Evolutionary conservation across 2,113 vertebrate genomes (phyloP).

Genomic region (Muscicapa adusta): DNA sequence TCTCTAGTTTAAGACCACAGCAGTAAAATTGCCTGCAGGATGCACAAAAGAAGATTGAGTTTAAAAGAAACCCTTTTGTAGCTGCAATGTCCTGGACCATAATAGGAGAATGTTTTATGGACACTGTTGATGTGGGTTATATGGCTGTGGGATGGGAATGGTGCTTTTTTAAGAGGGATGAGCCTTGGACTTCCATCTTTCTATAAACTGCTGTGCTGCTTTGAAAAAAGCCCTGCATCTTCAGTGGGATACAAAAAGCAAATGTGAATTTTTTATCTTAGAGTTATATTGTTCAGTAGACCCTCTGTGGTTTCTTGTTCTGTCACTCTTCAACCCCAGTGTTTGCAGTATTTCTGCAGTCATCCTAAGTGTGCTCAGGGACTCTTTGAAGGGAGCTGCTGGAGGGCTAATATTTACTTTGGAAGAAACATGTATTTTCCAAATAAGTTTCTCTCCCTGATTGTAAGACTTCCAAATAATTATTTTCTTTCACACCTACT

Average conservation of each 20-base stretch:
- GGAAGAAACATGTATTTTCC: not conserved
- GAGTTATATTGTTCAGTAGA: not conserved
- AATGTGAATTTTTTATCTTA: not conserved
- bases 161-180: not conserved
- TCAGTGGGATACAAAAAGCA: not conserved
- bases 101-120: not conserved
- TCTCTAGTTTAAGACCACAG: not conserved
- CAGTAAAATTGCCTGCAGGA: not conserved
- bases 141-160: not conserved
- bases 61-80: not conserved
- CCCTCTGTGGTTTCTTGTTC: not conserved
- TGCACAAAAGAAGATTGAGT: not conserved
- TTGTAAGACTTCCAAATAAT: conserved; percentile 4
- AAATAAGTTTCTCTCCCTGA: not conserved
- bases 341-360: not conserved
- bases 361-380: not conserved
- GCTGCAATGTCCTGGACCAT: not conserved
- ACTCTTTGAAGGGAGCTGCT: not conserved
- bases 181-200: not conserved
- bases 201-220: not conserved
- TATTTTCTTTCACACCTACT: conserved; percentile 1
- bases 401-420: not conserved
- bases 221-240: not conserved
- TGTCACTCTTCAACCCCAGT: not conserved
- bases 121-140: not conserved